phyloP scores from a whole-genome alignment of 2,888 invertebrate genomes.

The Parnassius apollo region DNA sequence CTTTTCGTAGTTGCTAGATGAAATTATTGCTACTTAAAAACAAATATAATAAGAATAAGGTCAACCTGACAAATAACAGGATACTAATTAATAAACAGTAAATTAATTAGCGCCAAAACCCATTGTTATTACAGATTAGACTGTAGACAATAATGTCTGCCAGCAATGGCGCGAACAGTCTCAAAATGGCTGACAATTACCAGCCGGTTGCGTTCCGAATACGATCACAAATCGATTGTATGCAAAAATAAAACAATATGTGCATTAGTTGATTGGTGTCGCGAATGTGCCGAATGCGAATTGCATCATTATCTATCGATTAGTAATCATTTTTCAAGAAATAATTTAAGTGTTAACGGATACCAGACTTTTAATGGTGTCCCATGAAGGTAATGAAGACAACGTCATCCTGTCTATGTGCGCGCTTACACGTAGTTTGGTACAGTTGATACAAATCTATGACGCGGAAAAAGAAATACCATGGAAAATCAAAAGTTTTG shows the following conservation, averaged over 20 bases:
- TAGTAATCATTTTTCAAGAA: constrained; percentile 34
- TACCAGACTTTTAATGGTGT: constrained; percentile 24
- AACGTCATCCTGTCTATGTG: constrained; percentile 18
- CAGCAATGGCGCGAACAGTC: constrained; percentile 49
- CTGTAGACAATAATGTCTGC: constrained; percentile 45
- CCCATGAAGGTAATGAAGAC: constrained; percentile 29
- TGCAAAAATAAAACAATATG: constrained; percentile 48
- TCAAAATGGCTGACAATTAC: constrained; percentile 70
- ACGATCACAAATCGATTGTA: constrained; percentile 51
- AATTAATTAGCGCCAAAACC: constrained; percentile 51
- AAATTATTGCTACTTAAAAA: neutral
- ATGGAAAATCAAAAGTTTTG: too few species aligned
- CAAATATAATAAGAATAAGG: constrained; percentile 12
- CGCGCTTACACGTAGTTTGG: neutral
- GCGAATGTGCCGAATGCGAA: constrained; percentile 35
- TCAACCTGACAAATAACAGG: constrained; percentile 37
- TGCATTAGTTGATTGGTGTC: constrained; percentile 45
- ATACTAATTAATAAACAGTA: constrained; percentile 41
- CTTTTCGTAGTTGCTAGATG: too few species aligned
- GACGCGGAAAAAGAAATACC: too few species aligned
- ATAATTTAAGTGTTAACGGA: constrained; percentile 35
- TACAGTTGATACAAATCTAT: too few species aligned
- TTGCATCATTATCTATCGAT: constrained; percentile 34
- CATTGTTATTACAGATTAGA: constrained; percentile 57
- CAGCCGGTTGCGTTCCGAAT: constrained; percentile 48